Conservation (phyloP, 2,888 invertebrate species). For the Chrysolina oricalcia region DNA sequence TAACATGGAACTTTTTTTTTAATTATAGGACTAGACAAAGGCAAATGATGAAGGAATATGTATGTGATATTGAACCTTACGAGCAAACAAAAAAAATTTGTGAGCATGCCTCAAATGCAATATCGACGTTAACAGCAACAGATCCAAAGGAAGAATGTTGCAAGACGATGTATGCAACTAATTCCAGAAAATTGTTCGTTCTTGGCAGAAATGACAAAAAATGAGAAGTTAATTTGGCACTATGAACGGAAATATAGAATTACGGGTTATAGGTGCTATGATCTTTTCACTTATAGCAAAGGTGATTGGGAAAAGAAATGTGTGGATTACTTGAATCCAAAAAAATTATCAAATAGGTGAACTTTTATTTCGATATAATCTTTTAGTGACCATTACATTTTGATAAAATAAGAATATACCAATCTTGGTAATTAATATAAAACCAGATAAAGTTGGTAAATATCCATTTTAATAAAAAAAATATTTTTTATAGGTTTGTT, state of each 20-base stretch:
- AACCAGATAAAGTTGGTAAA: not conserved
- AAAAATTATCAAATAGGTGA: not conserved
- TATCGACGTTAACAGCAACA: not conserved
- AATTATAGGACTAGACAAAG: not conserved
- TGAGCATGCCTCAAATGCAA: not conserved
- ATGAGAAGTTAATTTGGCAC: not conserved
- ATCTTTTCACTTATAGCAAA: not conserved
- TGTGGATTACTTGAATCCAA: not conserved
- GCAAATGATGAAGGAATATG: not conserved
- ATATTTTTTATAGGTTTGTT: not conserved
- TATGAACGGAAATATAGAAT: not conserved
- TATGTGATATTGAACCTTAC: not conserved
- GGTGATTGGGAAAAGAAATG: not conserved
- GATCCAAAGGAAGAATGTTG: not conserved
- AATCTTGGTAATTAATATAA: not conserved
- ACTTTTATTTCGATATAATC: not conserved
- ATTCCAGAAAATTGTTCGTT: not conserved
- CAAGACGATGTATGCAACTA: not conserved
- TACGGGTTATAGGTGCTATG: not conserved
- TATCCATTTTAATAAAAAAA: not conserved
- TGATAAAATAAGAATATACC: too few relatives aligned
- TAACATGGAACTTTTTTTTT: not conserved
- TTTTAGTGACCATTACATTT: not conserved
- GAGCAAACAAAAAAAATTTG: constrained; percentile 1
- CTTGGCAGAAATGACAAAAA: not conserved